Conservation (phyloP, 2,888 invertebrate species). For the Leucoma salicis region DNA sequence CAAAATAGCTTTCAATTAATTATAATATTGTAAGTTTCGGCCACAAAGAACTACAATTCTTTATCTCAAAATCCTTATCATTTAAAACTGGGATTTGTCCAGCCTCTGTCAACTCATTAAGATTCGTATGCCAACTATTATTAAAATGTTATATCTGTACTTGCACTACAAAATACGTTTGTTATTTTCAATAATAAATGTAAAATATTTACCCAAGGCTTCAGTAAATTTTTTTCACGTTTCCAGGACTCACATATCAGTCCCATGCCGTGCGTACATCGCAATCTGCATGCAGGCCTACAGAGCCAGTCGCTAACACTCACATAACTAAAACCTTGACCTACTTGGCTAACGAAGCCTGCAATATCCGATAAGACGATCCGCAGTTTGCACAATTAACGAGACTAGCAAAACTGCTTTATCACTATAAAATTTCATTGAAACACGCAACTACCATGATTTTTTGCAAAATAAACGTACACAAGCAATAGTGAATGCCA, state of each 20-base stretch:
- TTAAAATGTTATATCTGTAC: too few relatives aligned
- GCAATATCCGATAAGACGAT: slow-evolving; percentile 45
- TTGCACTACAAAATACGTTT: too few relatives aligned
- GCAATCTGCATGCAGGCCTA: slow-evolving; percentile 42
- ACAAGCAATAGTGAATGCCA: background rate
- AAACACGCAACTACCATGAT: slow-evolving; percentile 1
- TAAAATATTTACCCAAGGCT: slow-evolving; percentile 34
- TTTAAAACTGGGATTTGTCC: too few relatives aligned
- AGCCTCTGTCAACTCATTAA: too few relatives aligned
- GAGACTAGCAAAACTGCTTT: slow-evolving; percentile 16
- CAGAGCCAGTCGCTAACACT: slow-evolving; percentile 39
- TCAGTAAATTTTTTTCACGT: slow-evolving; percentile 20
- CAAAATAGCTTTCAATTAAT: too few relatives aligned
- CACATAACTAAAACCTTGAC: slow-evolving; percentile 67
- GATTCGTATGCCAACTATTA: too few relatives aligned
- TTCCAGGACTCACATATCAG: slow-evolving; percentile 27
- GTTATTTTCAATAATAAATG: too few relatives aligned
- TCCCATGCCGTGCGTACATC: slow-evolving; percentile 29
- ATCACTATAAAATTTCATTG: slow-evolving; percentile 3
- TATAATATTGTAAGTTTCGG: too few relatives aligned
- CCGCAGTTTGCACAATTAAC: slow-evolving; percentile 35
- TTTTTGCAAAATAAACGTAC: background rate
- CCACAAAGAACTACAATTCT: too few relatives aligned
- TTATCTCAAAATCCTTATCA: too few relatives aligned
- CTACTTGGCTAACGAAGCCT: slow-evolving; percentile 63